Percentiles rank a stretch among this genome's conserved stretches.
These are phyloP conservation scores for Rostratula benghalensis DNA, from an alignment of 2,113 vertebrate genomes.

Conservation along the genomic window DNA sequence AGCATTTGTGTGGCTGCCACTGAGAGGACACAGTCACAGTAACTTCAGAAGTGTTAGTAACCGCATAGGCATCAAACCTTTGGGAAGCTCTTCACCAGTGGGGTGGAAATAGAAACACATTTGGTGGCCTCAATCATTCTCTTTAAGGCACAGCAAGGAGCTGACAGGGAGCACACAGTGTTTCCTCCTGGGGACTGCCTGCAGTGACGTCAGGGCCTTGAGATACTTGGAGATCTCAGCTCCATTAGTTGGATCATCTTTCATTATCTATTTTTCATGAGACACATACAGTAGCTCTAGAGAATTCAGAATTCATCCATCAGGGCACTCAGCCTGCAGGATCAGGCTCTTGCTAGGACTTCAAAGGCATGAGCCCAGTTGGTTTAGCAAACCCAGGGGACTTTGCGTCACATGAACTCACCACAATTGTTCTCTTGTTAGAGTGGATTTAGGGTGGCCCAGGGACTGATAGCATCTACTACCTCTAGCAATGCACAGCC, in stretches of 20 bases:
- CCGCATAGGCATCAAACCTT: slow-evolving; percentile 62
- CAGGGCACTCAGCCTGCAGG: background rate
- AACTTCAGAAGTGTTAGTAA: slow-evolving; percentile 70
- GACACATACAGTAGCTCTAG: background rate
- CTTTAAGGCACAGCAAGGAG: slow-evolving; percentile 44
- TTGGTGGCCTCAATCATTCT: slow-evolving; percentile 73
- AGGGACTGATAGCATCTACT: background rate
- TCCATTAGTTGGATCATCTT: slow-evolving; percentile 51
- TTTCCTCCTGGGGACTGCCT: slow-evolving; percentile 27
- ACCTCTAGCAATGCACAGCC: background rate
- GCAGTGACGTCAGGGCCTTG: slow-evolving; percentile 47
- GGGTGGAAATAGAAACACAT: slow-evolving; percentile 76
- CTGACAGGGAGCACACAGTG: slow-evolving; percentile 41
- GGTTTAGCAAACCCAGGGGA: background rate
- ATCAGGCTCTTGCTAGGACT: background rate
- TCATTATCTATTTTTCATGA: slow-evolving; percentile 47
- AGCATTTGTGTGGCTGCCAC: slow-evolving; percentile 22
- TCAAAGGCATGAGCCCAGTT: background rate
- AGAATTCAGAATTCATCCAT: slow-evolving; percentile 13
- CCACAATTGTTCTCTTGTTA: background rate
- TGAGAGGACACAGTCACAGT: background rate
- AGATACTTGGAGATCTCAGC: slow-evolving; percentile 31
- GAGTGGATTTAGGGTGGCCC: background rate
- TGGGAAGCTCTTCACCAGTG: slow-evolving; percentile 60
- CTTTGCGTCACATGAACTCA: background rate